phyloP scores from a whole-genome alignment of 1,140 invertebrate genomes.

The Caenorhabditis tropicalis region DNA sequence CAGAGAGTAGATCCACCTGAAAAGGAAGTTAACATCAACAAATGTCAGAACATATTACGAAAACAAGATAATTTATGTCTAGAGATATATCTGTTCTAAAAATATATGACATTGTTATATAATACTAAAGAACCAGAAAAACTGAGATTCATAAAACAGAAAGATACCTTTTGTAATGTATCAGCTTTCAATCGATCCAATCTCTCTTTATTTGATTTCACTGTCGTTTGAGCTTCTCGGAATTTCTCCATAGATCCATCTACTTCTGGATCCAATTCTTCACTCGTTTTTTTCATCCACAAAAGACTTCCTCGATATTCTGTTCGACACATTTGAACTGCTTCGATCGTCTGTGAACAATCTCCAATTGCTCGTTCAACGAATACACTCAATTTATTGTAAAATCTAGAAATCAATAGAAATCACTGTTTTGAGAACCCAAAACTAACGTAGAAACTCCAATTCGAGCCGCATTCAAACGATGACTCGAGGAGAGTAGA shows the following conservation, averaged over 20 bases:
- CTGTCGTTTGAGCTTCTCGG: conserved; percentile 81
- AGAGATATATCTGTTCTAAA: conserved; percentile 87
- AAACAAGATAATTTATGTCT: too few species aligned
- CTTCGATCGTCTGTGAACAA: conserved; percentile 85
- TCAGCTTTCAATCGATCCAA: conserved; percentile 95
- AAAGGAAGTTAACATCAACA: conserved; percentile 74
- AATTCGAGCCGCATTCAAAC: conserved; percentile 74
- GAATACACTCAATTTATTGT: conserved; percentile 96
- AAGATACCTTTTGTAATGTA: conserved; percentile 82
- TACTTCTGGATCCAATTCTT: conserved; percentile 93
- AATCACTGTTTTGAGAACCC: not conserved
- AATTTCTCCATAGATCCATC: conserved; percentile 94
- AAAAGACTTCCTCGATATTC: conserved; percentile 91
- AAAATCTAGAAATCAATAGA: conserved; percentile 76
- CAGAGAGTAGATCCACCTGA: conserved; percentile 91
- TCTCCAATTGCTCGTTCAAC: conserved; percentile 89
- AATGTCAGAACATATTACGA: too few species aligned
- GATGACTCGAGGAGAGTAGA: conserved; percentile 91
- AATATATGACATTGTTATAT: conserved; percentile 56
- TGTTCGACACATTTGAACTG: conserved; percentile 93
- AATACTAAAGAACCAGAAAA: not conserved
- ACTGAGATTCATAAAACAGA: conserved; percentile 66
- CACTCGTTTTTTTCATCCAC: conserved; percentile 98
- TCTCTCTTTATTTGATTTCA: conserved; percentile 81
- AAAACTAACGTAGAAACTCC: not conserved